Conservation (phyloP, 2,888 invertebrate species). For the Eupeodes latifasciatus region DNA sequence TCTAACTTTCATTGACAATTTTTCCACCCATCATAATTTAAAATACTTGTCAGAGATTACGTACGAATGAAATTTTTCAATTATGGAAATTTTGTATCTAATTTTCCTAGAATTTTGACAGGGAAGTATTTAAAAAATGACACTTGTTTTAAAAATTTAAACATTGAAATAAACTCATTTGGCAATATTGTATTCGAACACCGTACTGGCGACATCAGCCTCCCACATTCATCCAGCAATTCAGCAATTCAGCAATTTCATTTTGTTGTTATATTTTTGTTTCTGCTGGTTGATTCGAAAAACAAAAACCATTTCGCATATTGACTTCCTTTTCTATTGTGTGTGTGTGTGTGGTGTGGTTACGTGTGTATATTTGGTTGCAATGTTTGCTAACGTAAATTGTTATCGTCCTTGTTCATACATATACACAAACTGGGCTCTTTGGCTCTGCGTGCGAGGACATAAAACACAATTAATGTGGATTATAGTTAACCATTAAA, state of each 20-base stretch:
- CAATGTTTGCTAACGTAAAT: slow-evolving; percentile 42
- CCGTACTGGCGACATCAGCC: neutral
- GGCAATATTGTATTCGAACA: neutral
- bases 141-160: neutral
- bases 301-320: slow-evolving; percentile 62
- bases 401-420: slow-evolving; percentile 64
- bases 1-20: no score
- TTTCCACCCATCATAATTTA: no score
- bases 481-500: slow-evolving; percentile 76
- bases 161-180: neutral
- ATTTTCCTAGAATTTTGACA: no score
- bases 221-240: neutral
- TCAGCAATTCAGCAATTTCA: slow-evolving; percentile 7
- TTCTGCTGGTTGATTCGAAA: neutral
- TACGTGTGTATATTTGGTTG: slow-evolving; percentile 16
- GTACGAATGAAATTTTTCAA: no score
- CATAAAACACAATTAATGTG: slow-evolving; percentile 76
- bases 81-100: no score
- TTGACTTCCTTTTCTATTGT: slow-evolving; percentile 42
- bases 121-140: no score
- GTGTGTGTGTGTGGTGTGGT: neutral
- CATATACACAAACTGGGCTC: slow-evolving; percentile 46
- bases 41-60: no score
- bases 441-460: slow-evolving; percentile 56
- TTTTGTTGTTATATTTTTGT: neutral